phyloP scores from a whole-genome alignment of 2,113 vertebrate species.

The Dasyprocta punctata region DNA sequence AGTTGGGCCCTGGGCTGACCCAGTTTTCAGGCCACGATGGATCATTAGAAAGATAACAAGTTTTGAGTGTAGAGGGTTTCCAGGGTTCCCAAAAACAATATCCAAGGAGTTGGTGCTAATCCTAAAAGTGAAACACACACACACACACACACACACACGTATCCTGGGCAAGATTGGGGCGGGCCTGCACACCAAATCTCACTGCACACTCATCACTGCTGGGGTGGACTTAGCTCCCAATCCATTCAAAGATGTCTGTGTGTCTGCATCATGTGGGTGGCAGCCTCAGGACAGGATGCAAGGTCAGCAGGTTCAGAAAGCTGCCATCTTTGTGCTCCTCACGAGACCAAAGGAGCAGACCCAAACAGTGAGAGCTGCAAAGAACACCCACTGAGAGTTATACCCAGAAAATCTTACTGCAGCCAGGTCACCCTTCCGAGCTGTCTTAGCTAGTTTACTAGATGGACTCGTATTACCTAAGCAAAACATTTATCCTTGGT shows the following conservation, averaged over 20 bases:
- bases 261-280: not conserved
- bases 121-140: not conserved
- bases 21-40: not conserved
- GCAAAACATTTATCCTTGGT: not conserved
- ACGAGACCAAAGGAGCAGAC: not conserved
- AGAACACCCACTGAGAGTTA: fast-evolving
- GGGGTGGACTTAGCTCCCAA: no score
- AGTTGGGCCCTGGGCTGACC: not conserved
- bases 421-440: not conserved
- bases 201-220: fast-evolving
- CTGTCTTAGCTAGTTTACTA: not conserved
- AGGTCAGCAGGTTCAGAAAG: not conserved
- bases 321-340: not conserved
- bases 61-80: not conserved
- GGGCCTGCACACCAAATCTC: not conserved
- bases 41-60: not conserved
- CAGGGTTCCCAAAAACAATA: not conserved
- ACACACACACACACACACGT: no score
- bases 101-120: not conserved
- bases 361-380: fast-evolving
- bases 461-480: not conserved
- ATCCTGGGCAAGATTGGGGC: not conserved
- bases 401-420: not conserved
- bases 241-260: not conserved
- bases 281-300: not conserved